phyloP scores from a whole-genome alignment of 2,797 vertebrate species.

The Anguilla marmorata region DNA sequence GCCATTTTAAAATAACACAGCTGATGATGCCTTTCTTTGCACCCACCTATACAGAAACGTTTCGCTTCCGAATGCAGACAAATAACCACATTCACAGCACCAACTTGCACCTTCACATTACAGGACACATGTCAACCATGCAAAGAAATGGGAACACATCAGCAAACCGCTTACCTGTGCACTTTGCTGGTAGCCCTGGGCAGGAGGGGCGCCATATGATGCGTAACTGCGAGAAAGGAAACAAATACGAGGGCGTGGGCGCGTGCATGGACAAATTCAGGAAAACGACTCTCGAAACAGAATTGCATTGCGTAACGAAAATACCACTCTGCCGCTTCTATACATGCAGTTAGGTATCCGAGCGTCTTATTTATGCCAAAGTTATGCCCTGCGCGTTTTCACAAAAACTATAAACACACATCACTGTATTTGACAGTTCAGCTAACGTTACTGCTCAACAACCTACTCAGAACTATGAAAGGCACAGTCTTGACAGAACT shows the following conservation, averaged over 20 bases:
- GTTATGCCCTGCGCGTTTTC: too few relatives aligned
- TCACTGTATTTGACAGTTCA: not conserved
- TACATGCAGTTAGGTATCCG: too few relatives aligned
- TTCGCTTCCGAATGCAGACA: not conserved
- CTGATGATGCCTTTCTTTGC: not conserved
- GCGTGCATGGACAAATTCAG: not conserved
- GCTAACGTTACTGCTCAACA: too few relatives aligned
- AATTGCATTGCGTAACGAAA: not conserved
- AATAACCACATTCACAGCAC: not conserved
- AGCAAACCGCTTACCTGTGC: conserved; percentile 64
- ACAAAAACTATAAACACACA: too few relatives aligned
- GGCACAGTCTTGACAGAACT: not conserved
- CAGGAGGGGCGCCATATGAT: conserved; percentile 57
- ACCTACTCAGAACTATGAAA: not conserved
- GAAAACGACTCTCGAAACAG: not conserved
- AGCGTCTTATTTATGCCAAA: too few relatives aligned
- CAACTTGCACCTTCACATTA: not conserved
- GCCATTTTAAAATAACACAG: not conserved
- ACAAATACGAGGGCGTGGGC: not conserved
- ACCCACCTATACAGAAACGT: not conserved
- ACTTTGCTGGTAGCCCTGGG: conserved; percentile 59
- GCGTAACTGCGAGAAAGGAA: conserved; percentile 65
- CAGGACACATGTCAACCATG: not conserved
- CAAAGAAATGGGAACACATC: not conserved
- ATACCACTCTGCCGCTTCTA: not conserved